Base-by-base conservation (phyloP, 1,140 invertebrate species). In the Hycleus cichorii region DNA sequence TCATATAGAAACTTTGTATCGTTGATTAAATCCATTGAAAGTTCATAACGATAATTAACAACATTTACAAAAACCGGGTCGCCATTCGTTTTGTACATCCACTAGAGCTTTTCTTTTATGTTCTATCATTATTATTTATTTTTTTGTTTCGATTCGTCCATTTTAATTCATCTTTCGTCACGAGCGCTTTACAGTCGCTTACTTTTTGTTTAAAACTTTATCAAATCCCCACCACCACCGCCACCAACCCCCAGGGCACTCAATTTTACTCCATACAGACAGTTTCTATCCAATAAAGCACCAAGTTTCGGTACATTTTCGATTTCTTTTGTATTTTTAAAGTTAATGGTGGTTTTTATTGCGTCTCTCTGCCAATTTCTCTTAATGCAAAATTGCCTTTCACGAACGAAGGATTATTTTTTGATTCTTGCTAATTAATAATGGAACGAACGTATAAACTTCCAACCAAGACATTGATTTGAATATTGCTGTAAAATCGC, bases 121-220 rank as follows among this genome's bases (percentile, higher is more conserved):
- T 11, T 32, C 32, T 4, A 5, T 32, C 32, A 7, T 18, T 18
- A 18, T 18, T 18, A 18, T 18, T 18, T 18, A 7, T 7, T 32
- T 32, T 32, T 32, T 32, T 56, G 18, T 18, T 18, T 18, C 18
- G 18, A 18, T 53, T 53, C 59, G 59, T 61, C 57, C 18, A 18
- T 64, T 64, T 64, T 64, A 64, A 64, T 64, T 54, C 58, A 60
- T 60, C 58, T 60, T 60, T 60, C 52, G 58, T 60, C 58, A 60
- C 58, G 58, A 60, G 44, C 58, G 58, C 53, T 60, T 62, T 64
- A 62, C 59, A 64, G 59, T 59, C 56, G 47, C 45, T 47, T 53
- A 49, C 42, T 57, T 63, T 63, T 56, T 45, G 40, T 54, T 55
- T 45, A 11, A 51, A 57, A 51, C 52, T 59, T 59, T 59, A 63